phyloP scores from a whole-genome alignment of 2,797 vertebrate genomes.

The Spinus olivaceus region DNA sequence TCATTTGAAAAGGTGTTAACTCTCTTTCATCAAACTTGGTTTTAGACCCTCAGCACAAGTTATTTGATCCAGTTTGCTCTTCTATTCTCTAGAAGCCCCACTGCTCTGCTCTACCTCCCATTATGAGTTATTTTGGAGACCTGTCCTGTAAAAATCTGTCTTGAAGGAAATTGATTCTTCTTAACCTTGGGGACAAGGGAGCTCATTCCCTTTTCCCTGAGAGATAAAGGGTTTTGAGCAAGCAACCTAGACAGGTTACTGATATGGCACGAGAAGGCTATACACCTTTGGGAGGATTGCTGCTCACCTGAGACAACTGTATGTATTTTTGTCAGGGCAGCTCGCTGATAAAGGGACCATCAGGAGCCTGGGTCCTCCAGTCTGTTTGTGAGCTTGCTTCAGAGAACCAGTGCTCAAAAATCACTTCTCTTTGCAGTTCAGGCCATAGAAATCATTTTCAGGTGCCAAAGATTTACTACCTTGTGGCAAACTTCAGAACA shows the following conservation, averaged over 20 bases:
- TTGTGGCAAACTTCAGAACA: background rate
- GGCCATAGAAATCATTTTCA: background rate
- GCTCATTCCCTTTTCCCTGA: background rate
- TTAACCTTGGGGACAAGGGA: background rate
- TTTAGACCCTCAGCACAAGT: background rate
- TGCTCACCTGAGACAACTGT: background rate
- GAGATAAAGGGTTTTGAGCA: background rate
- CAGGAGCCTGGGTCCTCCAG: background rate
- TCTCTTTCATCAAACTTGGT: background rate
- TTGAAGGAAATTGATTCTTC: background rate
- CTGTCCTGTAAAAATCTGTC: background rate
- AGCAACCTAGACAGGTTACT: background rate
- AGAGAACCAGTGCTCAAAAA: background rate
- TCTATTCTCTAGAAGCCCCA: background rate
- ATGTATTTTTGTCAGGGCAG: background rate
- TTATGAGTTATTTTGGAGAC: background rate
- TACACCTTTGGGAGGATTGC: background rate
- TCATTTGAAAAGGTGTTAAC: background rate
- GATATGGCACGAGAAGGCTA: fast-evolving
- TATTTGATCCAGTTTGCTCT: background rate
- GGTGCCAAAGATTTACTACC: background rate
- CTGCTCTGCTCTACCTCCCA: background rate
- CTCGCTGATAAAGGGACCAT: background rate
- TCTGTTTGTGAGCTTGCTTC: background rate
- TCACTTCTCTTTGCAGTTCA: background rate